A percentile compares a stretch with the other conserved stretches of the same genome.
Conservation (phyloP, 2,888 invertebrate species). For the Poecilus cupreus region DNA sequence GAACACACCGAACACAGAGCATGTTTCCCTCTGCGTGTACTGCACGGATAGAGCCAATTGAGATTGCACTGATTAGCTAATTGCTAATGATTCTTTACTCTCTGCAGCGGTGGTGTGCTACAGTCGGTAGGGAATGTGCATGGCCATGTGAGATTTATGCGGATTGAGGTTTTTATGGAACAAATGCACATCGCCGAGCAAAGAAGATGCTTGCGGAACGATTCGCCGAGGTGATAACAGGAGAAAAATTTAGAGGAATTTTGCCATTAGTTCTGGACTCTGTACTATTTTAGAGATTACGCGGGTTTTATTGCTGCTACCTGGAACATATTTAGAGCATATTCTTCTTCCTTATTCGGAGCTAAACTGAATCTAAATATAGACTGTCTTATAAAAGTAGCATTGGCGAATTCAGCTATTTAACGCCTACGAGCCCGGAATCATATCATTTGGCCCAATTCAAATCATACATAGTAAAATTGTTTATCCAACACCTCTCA, state of each 20-base stretch:
- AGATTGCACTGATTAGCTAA: slow-evolving; percentile 58
- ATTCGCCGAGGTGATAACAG: neutral
- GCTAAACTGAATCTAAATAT: too few relatives aligned
- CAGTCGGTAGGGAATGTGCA: neutral
- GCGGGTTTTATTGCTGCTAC: neutral
- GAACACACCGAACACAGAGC: slow-evolving; percentile 24
- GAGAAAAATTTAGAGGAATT: neutral
- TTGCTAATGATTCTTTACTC: slow-evolving; percentile 55
- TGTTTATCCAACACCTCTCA: too few relatives aligned
- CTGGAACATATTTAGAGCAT: neutral
- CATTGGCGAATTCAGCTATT: too few relatives aligned
- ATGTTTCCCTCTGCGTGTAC: slow-evolving; percentile 40
- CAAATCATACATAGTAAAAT: too few relatives aligned
- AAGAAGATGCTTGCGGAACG: neutral
- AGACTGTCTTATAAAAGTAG: too few relatives aligned
- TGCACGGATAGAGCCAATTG: slow-evolving; percentile 48
- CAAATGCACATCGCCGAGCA: slow-evolving; percentile 1
- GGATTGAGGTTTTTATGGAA: neutral
- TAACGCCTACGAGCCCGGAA: too few relatives aligned
- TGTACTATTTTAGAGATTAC: neutral
- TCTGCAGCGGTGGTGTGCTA: neutral
- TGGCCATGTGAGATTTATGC: neutral
- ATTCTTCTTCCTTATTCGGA: too few relatives aligned
- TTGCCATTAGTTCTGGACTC: neutral
- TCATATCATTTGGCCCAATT: too few relatives aligned